Percentiles rank a stretch among this genome's conserved stretches.
phyloP scores from a whole-genome alignment of 1,140 invertebrate genomes.

The Heliothis subflexa region DNA sequence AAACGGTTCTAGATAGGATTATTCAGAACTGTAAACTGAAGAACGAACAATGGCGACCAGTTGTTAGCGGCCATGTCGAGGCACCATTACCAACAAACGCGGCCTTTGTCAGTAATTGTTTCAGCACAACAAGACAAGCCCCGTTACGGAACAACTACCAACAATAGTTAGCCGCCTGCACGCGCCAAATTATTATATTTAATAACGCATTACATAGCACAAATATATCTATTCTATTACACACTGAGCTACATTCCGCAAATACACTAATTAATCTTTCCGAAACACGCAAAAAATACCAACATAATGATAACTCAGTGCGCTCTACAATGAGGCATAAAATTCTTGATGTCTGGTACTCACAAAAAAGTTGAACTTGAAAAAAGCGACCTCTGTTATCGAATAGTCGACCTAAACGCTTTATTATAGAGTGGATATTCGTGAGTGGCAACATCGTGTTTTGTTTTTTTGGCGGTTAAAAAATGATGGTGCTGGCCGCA shows the following conservation, averaged over 20 bases:
- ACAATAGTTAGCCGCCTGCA: slow-evolving; percentile 12
- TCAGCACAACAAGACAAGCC: not conserved
- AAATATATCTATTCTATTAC: slow-evolving; percentile 33
- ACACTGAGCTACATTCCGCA: slow-evolving; percentile 42
- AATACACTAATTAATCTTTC: slow-evolving; percentile 50
- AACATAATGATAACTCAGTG: slow-evolving; percentile 53
- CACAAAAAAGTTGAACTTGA: slow-evolving; percentile 50
- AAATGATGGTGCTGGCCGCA: slow-evolving; percentile 56
- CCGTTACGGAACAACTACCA: not conserved
- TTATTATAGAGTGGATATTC: slow-evolving; percentile 24
- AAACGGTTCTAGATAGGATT: too few species aligned
- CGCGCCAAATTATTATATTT: slow-evolving; percentile 28
- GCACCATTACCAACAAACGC: not conserved
- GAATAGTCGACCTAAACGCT: slow-evolving; percentile 36
- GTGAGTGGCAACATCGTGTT: slow-evolving; percentile 3
- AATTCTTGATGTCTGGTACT: slow-evolving; percentile 57
- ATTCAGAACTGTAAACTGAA: not conserved
- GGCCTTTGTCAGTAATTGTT: slow-evolving; percentile 5
- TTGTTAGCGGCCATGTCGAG: not conserved
- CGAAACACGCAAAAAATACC: slow-evolving; percentile 49
- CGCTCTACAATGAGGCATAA: slow-evolving; percentile 64
- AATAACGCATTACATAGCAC: slow-evolving; percentile 32
- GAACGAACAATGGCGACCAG: not conserved
- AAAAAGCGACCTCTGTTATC: slow-evolving; percentile 50
- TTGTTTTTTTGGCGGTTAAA: slow-evolving; percentile 58